phyloP scores from a whole-genome alignment of 2,888 invertebrate species.

The Malachius bipustulatus region DNA sequence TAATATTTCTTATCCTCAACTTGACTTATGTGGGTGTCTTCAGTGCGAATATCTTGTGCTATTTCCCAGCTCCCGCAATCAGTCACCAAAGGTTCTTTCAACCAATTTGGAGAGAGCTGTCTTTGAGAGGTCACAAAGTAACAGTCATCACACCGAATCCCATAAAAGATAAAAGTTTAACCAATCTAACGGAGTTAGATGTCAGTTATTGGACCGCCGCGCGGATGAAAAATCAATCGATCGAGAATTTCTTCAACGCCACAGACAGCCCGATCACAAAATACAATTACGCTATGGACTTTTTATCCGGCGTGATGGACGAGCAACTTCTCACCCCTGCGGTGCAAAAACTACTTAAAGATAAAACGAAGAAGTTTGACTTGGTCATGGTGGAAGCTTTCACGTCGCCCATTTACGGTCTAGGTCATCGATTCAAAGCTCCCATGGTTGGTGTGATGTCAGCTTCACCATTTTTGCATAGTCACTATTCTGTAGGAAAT shows the following conservation, averaged over 20 bases:
- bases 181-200: conserved; percentile 30
- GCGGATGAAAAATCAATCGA: conserved; percentile 16
- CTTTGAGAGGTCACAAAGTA: conserved; percentile 35
- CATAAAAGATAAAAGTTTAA: conserved; percentile 25
- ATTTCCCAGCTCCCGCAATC: conserved; percentile 32
- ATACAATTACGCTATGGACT: neutral
- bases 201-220: conserved; percentile 24
- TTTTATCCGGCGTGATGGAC: too few species aligned
- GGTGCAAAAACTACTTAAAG: conserved; percentile 7
- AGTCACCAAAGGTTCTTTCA: conserved; percentile 37
- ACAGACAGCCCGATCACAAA: neutral
- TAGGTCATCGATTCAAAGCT: conserved; percentile 12
- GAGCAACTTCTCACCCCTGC: conserved; percentile 6
- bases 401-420: conserved; percentile 11
- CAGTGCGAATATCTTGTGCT: conserved; percentile 31
- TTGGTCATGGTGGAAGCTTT: conserved; percentile 16
- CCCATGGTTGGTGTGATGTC: conserved; percentile 20
- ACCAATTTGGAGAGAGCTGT: conserved; percentile 32
- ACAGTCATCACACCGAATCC: conserved; percentile 35
- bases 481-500: conserved; percentile 23
- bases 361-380: conserved; percentile 13
- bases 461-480: conserved; percentile 16
- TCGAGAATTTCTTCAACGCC: neutral
- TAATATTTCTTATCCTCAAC: too few species aligned
- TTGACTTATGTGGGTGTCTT: too few species aligned